These are phyloP conservation scores for Leptura quadrifasciata DNA, from an alignment of 2,888 invertebrate species.

Conservation along the genomic window DNA sequence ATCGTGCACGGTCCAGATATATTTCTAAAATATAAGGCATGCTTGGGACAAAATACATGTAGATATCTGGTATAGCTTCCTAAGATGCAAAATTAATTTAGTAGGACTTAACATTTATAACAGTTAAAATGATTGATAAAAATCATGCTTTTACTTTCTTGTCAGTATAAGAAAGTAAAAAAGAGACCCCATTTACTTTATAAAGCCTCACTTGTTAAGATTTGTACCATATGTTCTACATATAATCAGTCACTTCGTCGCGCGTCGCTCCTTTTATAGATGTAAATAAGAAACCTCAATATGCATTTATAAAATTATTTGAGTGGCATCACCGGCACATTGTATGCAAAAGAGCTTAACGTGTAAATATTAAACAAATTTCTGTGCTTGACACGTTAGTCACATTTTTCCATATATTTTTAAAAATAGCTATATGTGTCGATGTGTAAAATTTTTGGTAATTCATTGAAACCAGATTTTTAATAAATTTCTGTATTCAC, in stretches of 20 bases:
- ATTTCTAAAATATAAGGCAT: too few relatives aligned
- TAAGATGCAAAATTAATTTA: too few relatives aligned
- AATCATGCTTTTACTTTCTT: too few relatives aligned
- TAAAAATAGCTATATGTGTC: too few relatives aligned
- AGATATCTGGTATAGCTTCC: too few relatives aligned
- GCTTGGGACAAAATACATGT: too few relatives aligned
- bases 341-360: not conserved
- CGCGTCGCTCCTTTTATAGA: not conserved
- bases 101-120: too few relatives aligned
- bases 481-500: too few relatives aligned
- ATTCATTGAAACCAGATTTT: too few relatives aligned
- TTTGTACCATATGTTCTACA: not conserved
- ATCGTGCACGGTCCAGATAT: too few relatives aligned
- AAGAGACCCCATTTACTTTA: not conserved
- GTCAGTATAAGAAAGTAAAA: not conserved
- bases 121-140: too few relatives aligned
- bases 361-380: not conserved
- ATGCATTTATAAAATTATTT: not conserved
- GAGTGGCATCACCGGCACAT: not conserved
- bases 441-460: too few relatives aligned
- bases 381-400: not conserved
- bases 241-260: not conserved
- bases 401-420: not conserved
- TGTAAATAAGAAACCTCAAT: not conserved
- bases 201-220: not conserved